phyloP scores from a whole-genome alignment of 2,888 invertebrate genomes.

The Stenotaenia linearis region DNA sequence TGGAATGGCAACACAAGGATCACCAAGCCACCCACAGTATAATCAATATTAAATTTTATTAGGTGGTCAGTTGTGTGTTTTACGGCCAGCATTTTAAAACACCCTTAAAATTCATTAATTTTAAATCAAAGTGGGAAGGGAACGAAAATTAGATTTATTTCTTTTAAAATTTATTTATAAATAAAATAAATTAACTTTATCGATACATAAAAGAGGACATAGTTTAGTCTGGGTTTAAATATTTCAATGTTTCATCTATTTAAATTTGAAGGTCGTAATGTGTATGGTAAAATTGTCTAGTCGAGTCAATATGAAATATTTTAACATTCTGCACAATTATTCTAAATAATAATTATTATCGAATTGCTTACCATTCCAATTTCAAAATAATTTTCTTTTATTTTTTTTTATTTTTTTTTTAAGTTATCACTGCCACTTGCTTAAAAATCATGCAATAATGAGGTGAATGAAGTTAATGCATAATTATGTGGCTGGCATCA shows the following conservation, averaged over 20 bases:
- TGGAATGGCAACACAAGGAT: slow-evolving; percentile 29
- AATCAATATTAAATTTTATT: slow-evolving; percentile 7
- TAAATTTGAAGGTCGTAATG: not conserved
- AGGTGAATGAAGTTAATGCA: too few species aligned
- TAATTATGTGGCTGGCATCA: too few species aligned
- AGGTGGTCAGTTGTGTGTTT: not conserved
- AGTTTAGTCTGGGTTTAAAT: not conserved
- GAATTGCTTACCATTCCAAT: not conserved
- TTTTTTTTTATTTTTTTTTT: not conserved
- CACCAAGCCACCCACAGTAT: not conserved
- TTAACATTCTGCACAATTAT: not conserved
- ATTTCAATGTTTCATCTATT: not conserved
- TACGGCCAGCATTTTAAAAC: not conserved
- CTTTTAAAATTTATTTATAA: not conserved
- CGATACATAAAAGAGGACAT: not conserved
- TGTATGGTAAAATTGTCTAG: not conserved
- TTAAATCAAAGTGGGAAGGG: not conserved
- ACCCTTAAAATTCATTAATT: not conserved
- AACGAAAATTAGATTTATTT: not conserved
- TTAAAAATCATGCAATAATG: not conserved
- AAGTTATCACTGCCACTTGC: not conserved
- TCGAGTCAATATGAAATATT: not conserved
- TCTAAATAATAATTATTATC: not conserved
- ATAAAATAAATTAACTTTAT: not conserved
- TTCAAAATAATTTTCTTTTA: not conserved